These are phyloP conservation scores for Gallinago solitaria DNA, from an alignment of 2,797 vertebrate genomes.

Conservation along the genomic window DNA sequence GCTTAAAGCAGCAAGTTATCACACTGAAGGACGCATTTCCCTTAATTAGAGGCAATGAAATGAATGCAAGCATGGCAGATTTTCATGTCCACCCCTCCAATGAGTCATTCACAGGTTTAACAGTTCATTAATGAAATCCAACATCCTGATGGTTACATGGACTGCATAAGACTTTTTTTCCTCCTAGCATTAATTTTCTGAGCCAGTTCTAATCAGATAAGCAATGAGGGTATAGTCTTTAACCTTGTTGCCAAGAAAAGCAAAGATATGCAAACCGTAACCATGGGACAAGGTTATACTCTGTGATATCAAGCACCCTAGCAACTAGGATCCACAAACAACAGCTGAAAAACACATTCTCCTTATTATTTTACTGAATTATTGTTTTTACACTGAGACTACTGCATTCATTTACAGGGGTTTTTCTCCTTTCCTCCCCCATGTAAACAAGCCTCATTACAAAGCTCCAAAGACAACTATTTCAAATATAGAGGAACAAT, in stretches of 20 bases:
- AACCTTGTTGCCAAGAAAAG: slow-evolving; percentile 55
- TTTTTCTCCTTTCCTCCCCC: not conserved
- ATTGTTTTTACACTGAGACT: not conserved
- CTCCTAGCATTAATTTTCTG: not conserved
- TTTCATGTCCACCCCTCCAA: not conserved
- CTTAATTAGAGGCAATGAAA: not conserved
- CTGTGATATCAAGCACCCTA: slow-evolving; percentile 42
- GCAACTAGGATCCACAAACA: slow-evolving; percentile 64
- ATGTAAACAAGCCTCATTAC: slow-evolving; percentile 27
- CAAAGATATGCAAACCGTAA: slow-evolving; percentile 34
- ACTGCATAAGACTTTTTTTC: not conserved
- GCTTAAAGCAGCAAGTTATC: not conserved
- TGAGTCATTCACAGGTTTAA: not conserved
- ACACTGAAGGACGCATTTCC: not conserved
- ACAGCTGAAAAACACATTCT: slow-evolving; percentile 54
- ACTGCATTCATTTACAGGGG: not conserved
- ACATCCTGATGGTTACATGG: not conserved
- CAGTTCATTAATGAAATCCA: slow-evolving; percentile 12
- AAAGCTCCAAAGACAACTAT: slow-evolving; percentile 53
- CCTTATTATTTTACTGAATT: slow-evolving; percentile 11
- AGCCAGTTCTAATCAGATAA: slow-evolving; percentile 28
- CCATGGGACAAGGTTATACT: slow-evolving; percentile 5
- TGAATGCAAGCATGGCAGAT: not conserved
- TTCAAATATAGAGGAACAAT: slow-evolving; percentile 32
- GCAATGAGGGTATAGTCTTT: slow-evolving; percentile 15